Conservation (phyloP, 1,140 invertebrate genomes). For the Drosophila yakuba region DNA sequence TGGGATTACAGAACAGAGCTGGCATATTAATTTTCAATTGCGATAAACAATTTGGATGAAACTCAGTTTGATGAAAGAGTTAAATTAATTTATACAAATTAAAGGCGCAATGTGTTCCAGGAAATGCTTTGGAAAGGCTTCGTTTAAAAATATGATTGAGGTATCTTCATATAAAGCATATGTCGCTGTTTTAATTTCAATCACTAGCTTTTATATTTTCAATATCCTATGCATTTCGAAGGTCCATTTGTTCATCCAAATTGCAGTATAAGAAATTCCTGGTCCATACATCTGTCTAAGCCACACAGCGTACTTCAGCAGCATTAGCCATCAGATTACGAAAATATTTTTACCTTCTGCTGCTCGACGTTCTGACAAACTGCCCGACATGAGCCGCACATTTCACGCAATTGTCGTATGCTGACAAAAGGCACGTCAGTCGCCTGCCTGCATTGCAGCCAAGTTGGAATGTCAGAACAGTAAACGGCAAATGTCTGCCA, state of each 20-base stretch:
- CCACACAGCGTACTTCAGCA: not conserved
- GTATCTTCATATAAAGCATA: too few relatives aligned
- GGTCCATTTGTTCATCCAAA: not conserved
- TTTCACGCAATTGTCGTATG: slow-evolving; percentile 43
- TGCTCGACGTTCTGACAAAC: slow-evolving; percentile 37
- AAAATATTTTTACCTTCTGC: slow-evolving; percentile 15
- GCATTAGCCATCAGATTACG: slow-evolving; percentile 22
- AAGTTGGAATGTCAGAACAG: slow-evolving; percentile 73
- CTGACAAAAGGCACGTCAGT: slow-evolving; percentile 65
- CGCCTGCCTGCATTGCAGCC: slow-evolving; percentile 53
- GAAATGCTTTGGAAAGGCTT: not conserved
- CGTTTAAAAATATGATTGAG: not conserved
- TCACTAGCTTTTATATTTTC: too few relatives aligned
- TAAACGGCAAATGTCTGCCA: slow-evolving; percentile 75
- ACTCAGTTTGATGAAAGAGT: not conserved
- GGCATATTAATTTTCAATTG: slow-evolving; percentile 50
- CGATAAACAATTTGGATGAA: slow-evolving; percentile 6
- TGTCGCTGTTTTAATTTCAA: not conserved
- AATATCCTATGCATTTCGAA: not conserved
- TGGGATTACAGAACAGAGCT: slow-evolving; percentile 39
- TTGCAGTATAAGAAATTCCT: not conserved
- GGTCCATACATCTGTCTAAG: not conserved
- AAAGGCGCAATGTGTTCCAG: not conserved
- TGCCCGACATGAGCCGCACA: slow-evolving; percentile 51
- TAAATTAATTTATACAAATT: slow-evolving; percentile 6